A percentile compares a stretch with the other conserved stretches of the same genome.
Conservation (phyloP, 1,140 invertebrate species). For the Globodera ellingtonae region DNA sequence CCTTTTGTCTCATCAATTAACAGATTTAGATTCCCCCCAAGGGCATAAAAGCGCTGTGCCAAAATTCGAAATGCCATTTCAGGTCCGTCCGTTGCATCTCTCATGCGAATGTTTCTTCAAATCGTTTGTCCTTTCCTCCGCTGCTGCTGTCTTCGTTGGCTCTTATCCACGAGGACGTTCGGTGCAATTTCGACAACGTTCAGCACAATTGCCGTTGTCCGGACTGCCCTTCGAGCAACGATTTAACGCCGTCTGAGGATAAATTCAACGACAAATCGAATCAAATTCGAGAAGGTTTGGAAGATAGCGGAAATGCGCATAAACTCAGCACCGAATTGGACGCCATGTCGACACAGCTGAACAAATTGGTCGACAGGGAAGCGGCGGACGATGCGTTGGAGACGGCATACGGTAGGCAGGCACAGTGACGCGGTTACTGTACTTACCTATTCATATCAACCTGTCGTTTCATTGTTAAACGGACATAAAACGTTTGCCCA, state of each 20-base stretch:
- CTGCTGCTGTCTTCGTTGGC: conserved; percentile 1
- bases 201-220: background rate
- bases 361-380: background rate
- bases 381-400: background rate
- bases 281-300: background rate
- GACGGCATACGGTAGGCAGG: background rate
- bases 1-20: background rate
- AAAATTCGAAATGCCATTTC: background rate
- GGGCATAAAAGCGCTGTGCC: too few species aligned
- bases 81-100: conserved; percentile 16
- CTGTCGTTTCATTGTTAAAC: too few species aligned
- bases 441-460: background rate
- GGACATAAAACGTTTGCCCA: background rate
- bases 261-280: background rate
- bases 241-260: background rate
- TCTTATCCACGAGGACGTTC: background rate
- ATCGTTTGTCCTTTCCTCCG: too few species aligned
- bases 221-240: background rate
- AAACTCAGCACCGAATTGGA: background rate
- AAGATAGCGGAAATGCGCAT: background rate
- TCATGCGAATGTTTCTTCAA: conserved; percentile 9
- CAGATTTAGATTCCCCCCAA: background rate
- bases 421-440: background rate
- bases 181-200: background rate
- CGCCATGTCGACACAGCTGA: background rate